Percentiles rank a stretch among this genome's conserved stretches.
Evolutionary conservation across 2,888 invertebrate species (phyloP).

Genomic region (Drosophila silvestris): DNA sequence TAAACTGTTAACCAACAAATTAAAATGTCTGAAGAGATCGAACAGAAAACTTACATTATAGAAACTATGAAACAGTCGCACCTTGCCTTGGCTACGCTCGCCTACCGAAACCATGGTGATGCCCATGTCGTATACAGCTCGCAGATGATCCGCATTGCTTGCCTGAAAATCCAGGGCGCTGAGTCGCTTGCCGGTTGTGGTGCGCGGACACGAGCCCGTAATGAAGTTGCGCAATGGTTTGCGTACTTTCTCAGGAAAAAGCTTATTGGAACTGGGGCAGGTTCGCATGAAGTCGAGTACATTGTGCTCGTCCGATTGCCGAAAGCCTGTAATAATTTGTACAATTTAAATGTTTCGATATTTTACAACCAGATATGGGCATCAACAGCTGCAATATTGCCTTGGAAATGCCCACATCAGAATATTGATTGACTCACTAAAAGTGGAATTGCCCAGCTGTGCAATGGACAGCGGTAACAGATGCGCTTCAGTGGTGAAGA

Average conservation of each 20-base stretch:
- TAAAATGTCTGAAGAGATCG: slow-evolving; percentile 19
- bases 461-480: slow-evolving; percentile 95
- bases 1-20: neutral
- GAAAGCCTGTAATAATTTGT: slow-evolving; percentile 83
- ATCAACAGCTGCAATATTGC: neutral
- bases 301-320: slow-evolving; percentile 86
- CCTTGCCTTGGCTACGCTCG: slow-evolving; percentile 90
- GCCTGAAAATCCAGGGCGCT: slow-evolving; percentile 91
- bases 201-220: slow-evolving; percentile 91
- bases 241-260: slow-evolving; percentile 93
- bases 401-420: neutral
- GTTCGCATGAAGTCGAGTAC: slow-evolving; percentile 87
- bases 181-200: slow-evolving; percentile 87
- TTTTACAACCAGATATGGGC: neutral
- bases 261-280: slow-evolving; percentile 93
- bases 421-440: slow-evolving; percentile 77
- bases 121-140: slow-evolving; percentile 96
- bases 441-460: slow-evolving; percentile 87
- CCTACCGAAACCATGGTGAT: slow-evolving; percentile 94
- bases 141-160: slow-evolving; percentile 94
- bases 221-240: slow-evolving; percentile 94
- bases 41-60: slow-evolving; percentile 89
- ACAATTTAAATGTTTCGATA: neutral
- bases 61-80: slow-evolving; percentile 96
- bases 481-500: slow-evolving; percentile 98